Conservation (phyloP, 2,113 vertebrate genomes). For the Empidonax alnorum region DNA sequence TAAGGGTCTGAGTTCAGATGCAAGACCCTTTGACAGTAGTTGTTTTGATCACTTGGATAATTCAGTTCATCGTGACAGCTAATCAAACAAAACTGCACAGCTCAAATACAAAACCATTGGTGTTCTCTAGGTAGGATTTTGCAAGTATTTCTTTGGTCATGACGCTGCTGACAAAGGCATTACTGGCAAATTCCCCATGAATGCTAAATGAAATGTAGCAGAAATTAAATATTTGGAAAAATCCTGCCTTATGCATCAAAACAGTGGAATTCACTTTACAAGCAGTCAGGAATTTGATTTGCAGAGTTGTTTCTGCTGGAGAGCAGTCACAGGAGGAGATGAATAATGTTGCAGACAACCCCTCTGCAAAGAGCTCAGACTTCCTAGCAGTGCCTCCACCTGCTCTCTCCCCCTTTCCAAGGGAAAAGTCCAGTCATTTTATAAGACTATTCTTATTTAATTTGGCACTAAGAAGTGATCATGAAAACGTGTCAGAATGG, state of each 20-base stretch:
- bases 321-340: background rate
- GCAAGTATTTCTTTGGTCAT: background rate
- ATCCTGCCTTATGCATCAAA: background rate
- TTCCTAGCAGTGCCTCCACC: background rate
- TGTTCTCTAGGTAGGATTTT: background rate
- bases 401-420: background rate
- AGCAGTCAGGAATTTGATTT: background rate
- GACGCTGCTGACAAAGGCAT: background rate
- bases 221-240: background rate
- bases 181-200: background rate
- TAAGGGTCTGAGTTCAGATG: background rate
- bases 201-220: background rate
- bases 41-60: background rate
- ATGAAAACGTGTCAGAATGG: background rate
- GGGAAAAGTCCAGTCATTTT: background rate
- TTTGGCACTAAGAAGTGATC: background rate
- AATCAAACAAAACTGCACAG: background rate
- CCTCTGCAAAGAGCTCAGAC: background rate
- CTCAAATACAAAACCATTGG: background rate
- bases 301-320: background rate
- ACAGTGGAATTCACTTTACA: background rate
- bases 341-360: background rate
- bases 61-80: background rate
- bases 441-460: background rate
- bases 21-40: background rate